phyloP scores from a whole-genome alignment of 1,140 invertebrate species.

The Pomacea maculata region DNA sequence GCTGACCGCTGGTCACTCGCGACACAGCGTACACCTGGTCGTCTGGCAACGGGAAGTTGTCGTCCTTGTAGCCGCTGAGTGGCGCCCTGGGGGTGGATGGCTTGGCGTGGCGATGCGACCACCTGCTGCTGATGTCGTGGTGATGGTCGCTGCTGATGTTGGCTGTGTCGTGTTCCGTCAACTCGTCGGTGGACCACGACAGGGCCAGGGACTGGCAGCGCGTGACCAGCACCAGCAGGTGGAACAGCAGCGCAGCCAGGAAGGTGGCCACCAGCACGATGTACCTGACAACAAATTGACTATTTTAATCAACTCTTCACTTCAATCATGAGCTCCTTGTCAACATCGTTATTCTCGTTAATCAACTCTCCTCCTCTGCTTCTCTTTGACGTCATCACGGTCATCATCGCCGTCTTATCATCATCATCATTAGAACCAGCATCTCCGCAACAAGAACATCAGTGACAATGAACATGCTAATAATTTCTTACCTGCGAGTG shows the following conservation, averaged over 20 bases:
- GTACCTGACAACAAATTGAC: constrained; percentile 8
- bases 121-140: background rate
- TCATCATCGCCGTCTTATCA: background rate
- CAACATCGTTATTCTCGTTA: background rate
- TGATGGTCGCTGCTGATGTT: background rate
- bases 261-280: constrained; percentile 3
- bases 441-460: background rate
- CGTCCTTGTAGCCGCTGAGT: background rate
- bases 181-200: background rate
- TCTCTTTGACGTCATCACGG: background rate
- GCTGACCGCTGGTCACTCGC: too few relatives aligned
- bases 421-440: background rate
- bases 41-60: background rate
- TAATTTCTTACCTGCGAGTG: constrained; percentile 4
- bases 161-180: background rate
- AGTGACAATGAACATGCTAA: background rate
- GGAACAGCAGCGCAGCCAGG: constrained; percentile 8
- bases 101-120: background rate
- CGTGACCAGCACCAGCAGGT: constrained; percentile 10
- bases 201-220: background rate
- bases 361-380: background rate
- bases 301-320: constrained; percentile 2
- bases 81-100: background rate
- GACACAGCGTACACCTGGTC: background rate
- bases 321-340: background rate